Conservation (phyloP, 2,797 vertebrate genomes). For the Glyptemys insculpta region DNA sequence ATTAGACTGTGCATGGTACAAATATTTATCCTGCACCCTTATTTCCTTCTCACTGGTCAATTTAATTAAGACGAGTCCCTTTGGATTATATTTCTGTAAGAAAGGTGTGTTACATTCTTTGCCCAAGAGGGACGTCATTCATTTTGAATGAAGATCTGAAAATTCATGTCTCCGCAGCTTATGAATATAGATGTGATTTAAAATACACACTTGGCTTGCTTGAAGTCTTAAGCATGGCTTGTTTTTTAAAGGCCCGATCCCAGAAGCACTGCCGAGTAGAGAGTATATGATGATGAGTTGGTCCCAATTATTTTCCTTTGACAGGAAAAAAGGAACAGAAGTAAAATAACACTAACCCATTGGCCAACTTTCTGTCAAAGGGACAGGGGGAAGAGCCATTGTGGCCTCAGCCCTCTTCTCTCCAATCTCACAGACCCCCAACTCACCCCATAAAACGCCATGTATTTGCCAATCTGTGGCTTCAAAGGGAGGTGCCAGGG, state of each 20-base stretch:
- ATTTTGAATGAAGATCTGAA: slow-evolving; percentile 63
- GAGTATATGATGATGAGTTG: slow-evolving; percentile 62
- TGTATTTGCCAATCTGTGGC: background rate
- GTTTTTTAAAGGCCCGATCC: slow-evolving; percentile 71
- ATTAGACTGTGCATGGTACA: slow-evolving; percentile 70
- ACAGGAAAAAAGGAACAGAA: slow-evolving; percentile 63
- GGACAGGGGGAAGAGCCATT: fast-evolving
- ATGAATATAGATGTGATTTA: slow-evolving; percentile 65
- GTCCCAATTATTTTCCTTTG: slow-evolving; percentile 73
- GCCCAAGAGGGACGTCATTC: slow-evolving; percentile 45
- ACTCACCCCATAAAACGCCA: background rate
- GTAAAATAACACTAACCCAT: slow-evolving; percentile 56
- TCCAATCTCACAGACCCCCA: background rate
- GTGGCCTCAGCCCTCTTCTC: background rate
- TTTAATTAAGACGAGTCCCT: slow-evolving; percentile 79
- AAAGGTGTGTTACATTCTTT: slow-evolving; percentile 50
- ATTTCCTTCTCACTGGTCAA: slow-evolving; percentile 77
- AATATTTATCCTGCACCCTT: slow-evolving; percentile 78
- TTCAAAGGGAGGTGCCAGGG: background rate
- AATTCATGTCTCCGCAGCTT: slow-evolving; percentile 64
- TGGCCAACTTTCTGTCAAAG: slow-evolving; percentile 50
- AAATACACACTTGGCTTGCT: slow-evolving; percentile 60
- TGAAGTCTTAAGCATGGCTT: slow-evolving; percentile 58
- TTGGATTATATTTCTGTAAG: slow-evolving; percentile 60
- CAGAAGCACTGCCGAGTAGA: slow-evolving; percentile 53